A percentile compares a stretch with the other conserved stretches of the same genome.
Evolutionary conservation across 2,888 invertebrate genomes (phyloP).

Genomic region (Lasiommata megera): DNA sequence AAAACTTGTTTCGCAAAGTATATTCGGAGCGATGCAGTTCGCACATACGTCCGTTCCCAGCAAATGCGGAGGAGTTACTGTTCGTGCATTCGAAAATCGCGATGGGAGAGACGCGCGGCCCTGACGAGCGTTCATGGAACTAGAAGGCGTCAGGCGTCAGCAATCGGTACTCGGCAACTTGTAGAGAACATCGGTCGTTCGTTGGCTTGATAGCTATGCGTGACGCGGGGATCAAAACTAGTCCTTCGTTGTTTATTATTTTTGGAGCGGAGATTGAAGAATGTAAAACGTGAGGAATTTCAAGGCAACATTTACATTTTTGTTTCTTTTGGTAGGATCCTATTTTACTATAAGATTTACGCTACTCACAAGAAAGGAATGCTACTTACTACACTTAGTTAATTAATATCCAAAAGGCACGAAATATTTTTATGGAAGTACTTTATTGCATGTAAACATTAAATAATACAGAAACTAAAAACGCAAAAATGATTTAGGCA

Average conservation of each 20-base stretch:
- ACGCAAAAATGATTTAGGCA: no score
- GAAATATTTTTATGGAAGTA: no score
- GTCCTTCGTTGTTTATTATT: slow-evolving; percentile 25
- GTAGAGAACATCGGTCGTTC: slow-evolving; percentile 25
- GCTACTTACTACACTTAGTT: neutral
- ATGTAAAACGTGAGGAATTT: slow-evolving; percentile 17
- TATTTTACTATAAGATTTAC: neutral
- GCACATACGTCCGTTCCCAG: slow-evolving; percentile 57
- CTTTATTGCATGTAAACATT: no score
- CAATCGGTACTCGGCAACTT: neutral
- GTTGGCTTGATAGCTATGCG: slow-evolving; percentile 30
- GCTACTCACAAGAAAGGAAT: neutral
- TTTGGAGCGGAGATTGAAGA: slow-evolving; percentile 18
- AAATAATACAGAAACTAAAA: no score
- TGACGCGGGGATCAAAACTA: slow-evolving; percentile 51
- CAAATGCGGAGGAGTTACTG: slow-evolving; percentile 49
- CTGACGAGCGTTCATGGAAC: slow-evolving; percentile 54
- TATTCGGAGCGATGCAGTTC: slow-evolving; percentile 37
- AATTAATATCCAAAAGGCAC: no score
- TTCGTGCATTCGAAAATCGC: slow-evolving; percentile 37
- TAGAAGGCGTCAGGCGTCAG: slow-evolving; percentile 56
- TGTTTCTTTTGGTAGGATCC: slow-evolving; percentile 1
- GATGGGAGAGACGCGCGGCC: slow-evolving; percentile 57
- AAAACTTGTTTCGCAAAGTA: slow-evolving; percentile 72
- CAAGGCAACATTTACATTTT: slow-evolving; percentile 8